Percentiles rank a stretch among this genome's conserved stretches.
Conservation (phyloP, 2,888 invertebrate genomes). For the Epirrita christyi region DNA sequence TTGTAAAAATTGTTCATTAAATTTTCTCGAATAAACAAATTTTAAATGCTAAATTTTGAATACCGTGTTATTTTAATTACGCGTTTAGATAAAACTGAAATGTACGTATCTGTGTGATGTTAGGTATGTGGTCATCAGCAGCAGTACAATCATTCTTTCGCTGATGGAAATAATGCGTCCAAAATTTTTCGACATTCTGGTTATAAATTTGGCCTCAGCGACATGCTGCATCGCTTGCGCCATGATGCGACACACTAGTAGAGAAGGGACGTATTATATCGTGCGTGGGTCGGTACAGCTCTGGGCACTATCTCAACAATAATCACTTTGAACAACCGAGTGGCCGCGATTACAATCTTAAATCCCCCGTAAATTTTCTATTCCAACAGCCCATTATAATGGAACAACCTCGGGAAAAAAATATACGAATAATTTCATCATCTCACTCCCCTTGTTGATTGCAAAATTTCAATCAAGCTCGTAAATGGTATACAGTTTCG, state of each 20-base stretch:
- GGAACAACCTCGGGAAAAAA: conserved; percentile 76
- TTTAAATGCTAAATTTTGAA: too few relatives aligned
- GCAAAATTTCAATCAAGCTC: conserved; percentile 83
- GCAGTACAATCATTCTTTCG: too few relatives aligned
- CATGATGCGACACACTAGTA: conserved; percentile 21
- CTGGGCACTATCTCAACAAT: conserved; percentile 72
- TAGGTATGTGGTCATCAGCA: too few relatives aligned
- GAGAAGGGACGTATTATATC: conserved; percentile 40
- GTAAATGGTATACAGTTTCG: conserved; percentile 81
- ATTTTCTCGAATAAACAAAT: too few relatives aligned
- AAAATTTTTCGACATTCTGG: too few relatives aligned
- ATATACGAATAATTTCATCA: conserved; percentile 83
- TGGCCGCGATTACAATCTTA: conserved; percentile 79
- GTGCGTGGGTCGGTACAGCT: conserved; percentile 73
- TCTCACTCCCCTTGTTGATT: conserved; percentile 80
- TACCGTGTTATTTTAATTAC: too few relatives aligned
- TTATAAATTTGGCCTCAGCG: too few relatives aligned
- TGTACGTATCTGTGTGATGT: too few relatives aligned
- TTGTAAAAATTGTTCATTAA: too few relatives aligned
- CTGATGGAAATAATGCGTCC: too few relatives aligned
- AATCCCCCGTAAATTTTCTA: conserved; percentile 82
- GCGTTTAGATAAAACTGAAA: too few relatives aligned
- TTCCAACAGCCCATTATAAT: conserved; percentile 74
- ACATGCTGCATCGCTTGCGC: neutral
- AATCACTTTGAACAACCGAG: conserved; percentile 83